Evolutionary conservation across 2,888 invertebrate species (phyloP).

Genomic region (Epinotia demarniana): DNA sequence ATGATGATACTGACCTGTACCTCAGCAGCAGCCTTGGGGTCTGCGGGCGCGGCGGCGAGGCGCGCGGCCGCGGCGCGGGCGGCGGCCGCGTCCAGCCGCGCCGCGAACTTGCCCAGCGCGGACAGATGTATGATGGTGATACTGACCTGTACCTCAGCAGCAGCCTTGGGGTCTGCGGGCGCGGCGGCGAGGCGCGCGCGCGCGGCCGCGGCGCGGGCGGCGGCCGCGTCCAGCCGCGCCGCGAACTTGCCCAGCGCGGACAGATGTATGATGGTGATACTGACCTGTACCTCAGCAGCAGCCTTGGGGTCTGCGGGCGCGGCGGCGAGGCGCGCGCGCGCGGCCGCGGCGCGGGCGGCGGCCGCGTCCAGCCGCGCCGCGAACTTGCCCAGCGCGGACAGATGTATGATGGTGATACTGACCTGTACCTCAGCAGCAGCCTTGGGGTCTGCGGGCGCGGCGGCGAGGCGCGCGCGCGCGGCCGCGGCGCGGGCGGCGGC

Average conservation of each 20-base stretch:
- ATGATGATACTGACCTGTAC: conserved; percentile 1
- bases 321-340: not conserved
- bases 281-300: too few species aligned
- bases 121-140: conserved; percentile 71
- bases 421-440: too few species aligned
- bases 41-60: conserved; percentile 45
- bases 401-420: conserved; percentile 61
- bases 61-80: conserved; percentile 72
- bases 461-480: conserved; percentile 1
- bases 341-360: conserved; percentile 77
- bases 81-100: conserved; percentile 83
- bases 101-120: conserved; percentile 82
- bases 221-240: conserved; percentile 82
- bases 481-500: conserved; percentile 81
- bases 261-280: conserved; percentile 62
- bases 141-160: conserved; percentile 21
- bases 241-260: conserved; percentile 83
- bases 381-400: conserved; percentile 82
- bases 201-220: conserved; percentile 75
- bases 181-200: conserved; percentile 37
- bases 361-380: conserved; percentile 82
- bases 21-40: conserved; percentile 38
- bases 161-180: conserved; percentile 44
- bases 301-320: too few species aligned
- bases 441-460: too few species aligned